Evolutionary conservation across 2,113 vertebrate species (phyloP), one percentile per base, ranked within the genome.

Genomic region (Cisticola juncidis): DNA sequence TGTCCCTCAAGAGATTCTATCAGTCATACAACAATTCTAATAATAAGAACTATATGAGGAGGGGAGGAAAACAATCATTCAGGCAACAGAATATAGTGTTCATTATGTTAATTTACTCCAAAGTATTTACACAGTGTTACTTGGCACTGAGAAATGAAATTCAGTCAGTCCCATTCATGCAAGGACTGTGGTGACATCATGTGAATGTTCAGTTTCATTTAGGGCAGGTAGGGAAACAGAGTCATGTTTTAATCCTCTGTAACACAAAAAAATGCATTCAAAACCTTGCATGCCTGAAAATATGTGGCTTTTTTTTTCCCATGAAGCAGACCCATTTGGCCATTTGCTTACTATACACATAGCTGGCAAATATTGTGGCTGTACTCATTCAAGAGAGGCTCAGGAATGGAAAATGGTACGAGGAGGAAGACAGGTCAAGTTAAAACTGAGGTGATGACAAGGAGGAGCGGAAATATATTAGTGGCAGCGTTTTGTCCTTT

Each of bases 31-130:
- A 92, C 31, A 92, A 93, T 86, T 90, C 76, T 86, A 90, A 71
- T 94, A 93, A 95, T 73, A 92, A 86, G 72, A 86, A 15, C 40
- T 22, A 79, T 86, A 76, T 26, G 33, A 56, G 81, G 35, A 77
- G 53, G 58, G 62, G 61, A 91, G 44, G 69, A 93, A 90, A 93
- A 92, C 64, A 96, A 92, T 78, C 79, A 95, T 90, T 96, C 45
- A 4, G 58, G 74, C 74, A 90, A 51, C 48, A 85, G 68, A 94
- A 94, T 89, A 31, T 36, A 85, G n/a, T 50, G 45, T 86, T 94
- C 81, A 78, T 94, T 94, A 82, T 85, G 81, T 83, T 92, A 85
- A 97, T 97, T 86, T 70, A 50, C 61, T 92, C 92, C 48, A 48
- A 93, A 94, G 60, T 31, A 48, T 93, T 94, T 90, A 77, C 38